Percentiles rank a stretch among this genome's conserved stretches.
These are phyloP conservation scores for Corapipo altera DNA, from an alignment of 2,113 vertebrate genomes.

Conservation along the genomic window DNA sequence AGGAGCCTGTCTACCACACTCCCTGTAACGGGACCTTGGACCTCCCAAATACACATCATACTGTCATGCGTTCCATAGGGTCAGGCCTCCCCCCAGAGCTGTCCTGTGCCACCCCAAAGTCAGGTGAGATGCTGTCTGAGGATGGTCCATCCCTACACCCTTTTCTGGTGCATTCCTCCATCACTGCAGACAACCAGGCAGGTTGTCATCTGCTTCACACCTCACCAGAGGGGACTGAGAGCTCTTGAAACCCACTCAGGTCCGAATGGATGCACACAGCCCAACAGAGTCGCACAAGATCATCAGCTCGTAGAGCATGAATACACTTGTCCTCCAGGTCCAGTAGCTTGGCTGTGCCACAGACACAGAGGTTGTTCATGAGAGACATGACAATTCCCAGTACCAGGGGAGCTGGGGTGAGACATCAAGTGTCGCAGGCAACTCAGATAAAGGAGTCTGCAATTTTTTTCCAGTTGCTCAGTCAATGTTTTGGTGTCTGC, in stretches of 20 bases:
- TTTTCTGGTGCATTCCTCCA: not conserved
- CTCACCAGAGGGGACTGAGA: not conserved
- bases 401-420: not conserved
- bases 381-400: not conserved
- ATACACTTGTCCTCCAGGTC: not conserved
- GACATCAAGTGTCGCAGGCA: not conserved
- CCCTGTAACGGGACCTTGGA: not conserved
- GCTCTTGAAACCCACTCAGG: not conserved
- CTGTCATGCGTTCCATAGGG: not conserved
- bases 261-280: not conserved
- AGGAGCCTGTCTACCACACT: not conserved
- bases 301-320: not conserved
- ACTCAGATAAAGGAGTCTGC: not conserved
- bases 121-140: not conserved
- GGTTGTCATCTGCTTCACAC: rapidly evolving
- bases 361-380: rapidly evolving
- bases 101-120: not conserved
- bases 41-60: not conserved
- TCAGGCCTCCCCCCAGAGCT: not conserved
- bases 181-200: rapidly evolving
- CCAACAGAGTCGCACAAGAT: not conserved
- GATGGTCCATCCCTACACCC: not conserved
- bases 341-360: rapidly evolving
- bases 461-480: not conserved
- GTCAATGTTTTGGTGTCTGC: not conserved